Base-by-base conservation (phyloP, 30 jellyfish, hydroid and myxozoan species). In the Sanderia malayensis region DNA sequence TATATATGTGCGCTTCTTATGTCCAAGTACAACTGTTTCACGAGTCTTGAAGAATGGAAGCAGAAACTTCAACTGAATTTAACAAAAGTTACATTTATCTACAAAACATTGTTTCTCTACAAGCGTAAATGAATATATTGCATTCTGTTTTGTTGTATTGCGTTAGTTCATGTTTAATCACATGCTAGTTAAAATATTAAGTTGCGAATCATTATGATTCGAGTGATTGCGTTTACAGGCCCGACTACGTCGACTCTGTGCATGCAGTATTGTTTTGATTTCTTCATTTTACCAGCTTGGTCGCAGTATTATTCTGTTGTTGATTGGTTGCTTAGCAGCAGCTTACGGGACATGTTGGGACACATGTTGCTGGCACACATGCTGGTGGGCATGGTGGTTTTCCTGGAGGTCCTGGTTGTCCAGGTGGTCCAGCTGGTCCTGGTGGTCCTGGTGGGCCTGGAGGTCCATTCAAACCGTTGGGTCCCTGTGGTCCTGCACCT, bases 401-500 rank as follows among this genome's bases (percentile, higher is more conserved):
- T 37, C 85, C 90, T 76, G 97, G 95, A 37, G 95, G 96, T 83
- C 97, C 97, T 2, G 96, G 95, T 3, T 95, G 94, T 72, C 98
- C 98, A 45, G 95, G 97, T 46, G 97, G 97, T 27, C 96, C 92
- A 52, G 97, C 94, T 37, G 96, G 94, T 88, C 97, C 97, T 21
- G 96, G 96, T 2, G 98, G 96, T 64, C 98, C 98, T 66, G 95
- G 97, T 31, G 97, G 97, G 9, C 96, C 92, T 58, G 97, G 95
- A n/a, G 97, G 96, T 33, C 96, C 96, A 29, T 83, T 83, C 46
- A 96, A 95, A 74, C 96, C 99, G 24, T 92, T 74, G 25, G 95
- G 96, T 86, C 99, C 99, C 52, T 95, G 83, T 62, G 99, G 96
- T 41, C 99, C 99, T 45, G 67, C 58, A 59, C 97, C 95, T 61